Evolutionary conservation across 64 coral and sea anemone species (phyloP).

Genomic region (Montipora efflorescens): DNA sequence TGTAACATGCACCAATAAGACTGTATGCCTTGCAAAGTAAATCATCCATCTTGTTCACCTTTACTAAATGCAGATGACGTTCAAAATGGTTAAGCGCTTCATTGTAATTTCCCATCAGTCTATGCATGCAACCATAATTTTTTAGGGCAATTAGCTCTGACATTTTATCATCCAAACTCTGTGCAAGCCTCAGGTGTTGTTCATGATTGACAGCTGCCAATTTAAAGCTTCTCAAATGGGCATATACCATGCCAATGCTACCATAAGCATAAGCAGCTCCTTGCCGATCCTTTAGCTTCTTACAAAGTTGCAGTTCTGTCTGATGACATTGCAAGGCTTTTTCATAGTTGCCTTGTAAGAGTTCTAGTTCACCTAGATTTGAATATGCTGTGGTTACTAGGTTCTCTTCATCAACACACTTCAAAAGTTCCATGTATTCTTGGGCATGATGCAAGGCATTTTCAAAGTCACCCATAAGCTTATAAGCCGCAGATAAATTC

Average conservation of each 20-base stretch:
- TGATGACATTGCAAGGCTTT: conserved; percentile 82
- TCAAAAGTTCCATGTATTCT: conserved; percentile 65
- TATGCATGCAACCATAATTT: conserved; percentile 83
- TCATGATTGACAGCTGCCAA: conserved; percentile 74
- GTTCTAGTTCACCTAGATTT: conserved; percentile 80
- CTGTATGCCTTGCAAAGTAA: conserved; percentile 73
- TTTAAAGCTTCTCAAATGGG: conserved; percentile 73
- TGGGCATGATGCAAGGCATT: conserved; percentile 72
- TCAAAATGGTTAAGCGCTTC: conserved; percentile 83
- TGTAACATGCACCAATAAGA: conserved; percentile 69
- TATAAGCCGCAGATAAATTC: conserved; percentile 84
- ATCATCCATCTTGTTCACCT: conserved; percentile 75
- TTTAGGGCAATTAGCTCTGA: conserved; percentile 74
- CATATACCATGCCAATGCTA: conserved; percentile 79
- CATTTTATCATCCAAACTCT: conserved; percentile 71
- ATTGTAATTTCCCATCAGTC: conserved; percentile 55
- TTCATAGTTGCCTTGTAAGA: conserved; percentile 71
- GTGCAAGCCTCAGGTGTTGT: conserved; percentile 82
- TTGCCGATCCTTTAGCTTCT: conserved; percentile 69
- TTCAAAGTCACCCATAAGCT: conserved; percentile 71
- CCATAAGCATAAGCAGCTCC: conserved; percentile 87
- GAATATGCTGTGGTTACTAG: conserved; percentile 39
- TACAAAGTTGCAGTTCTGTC: conserved; percentile 73
- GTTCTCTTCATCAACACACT: no score
- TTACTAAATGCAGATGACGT: conserved; percentile 67